These are phyloP conservation scores for Tuta absoluta DNA, from an alignment of 2,888 invertebrate genomes.

Conservation along the genomic window DNA sequence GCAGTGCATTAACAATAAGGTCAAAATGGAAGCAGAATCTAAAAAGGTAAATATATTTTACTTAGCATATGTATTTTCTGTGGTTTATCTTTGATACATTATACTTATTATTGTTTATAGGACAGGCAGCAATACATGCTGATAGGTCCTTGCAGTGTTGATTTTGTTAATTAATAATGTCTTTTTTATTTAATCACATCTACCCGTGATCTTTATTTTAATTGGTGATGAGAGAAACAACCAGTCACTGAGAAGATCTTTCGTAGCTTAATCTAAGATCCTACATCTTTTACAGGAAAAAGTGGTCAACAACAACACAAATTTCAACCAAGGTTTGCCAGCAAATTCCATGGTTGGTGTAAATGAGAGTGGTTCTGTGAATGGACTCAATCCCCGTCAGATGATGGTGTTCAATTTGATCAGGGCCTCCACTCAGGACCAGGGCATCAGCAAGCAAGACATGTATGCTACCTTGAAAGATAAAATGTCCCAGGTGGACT, in stretches of 20 bases:
- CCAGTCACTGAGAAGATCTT: too few relatives aligned
- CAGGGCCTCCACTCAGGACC: slow-evolving; percentile 67
- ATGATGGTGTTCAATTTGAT: slow-evolving; percentile 76
- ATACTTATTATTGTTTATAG: too few relatives aligned
- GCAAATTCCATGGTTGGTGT: slow-evolving; percentile 73
- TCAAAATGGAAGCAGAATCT: slow-evolving; percentile 75
- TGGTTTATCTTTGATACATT: background rate
- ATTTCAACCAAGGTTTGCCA: slow-evolving; percentile 59
- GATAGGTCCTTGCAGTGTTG: too few relatives aligned
- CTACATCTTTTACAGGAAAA: slow-evolving; percentile 56
- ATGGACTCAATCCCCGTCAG: slow-evolving; percentile 73
- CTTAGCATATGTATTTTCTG: background rate
- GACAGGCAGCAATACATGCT: too few relatives aligned
- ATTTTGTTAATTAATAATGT: too few relatives aligned
- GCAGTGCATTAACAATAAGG: slow-evolving; percentile 74
- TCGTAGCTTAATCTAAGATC: background rate
- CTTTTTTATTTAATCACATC: too few relatives aligned
- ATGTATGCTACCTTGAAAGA: slow-evolving; percentile 71
- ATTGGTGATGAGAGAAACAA: too few relatives aligned
- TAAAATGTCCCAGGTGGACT: slow-evolving; percentile 70
- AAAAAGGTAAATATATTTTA: slow-evolving; percentile 61
- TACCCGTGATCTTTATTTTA: too few relatives aligned
- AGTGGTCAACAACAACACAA: slow-evolving; percentile 50
- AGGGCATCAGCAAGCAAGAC: slow-evolving; percentile 75
- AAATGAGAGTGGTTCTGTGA: slow-evolving; percentile 60